phyloP scores from a whole-genome alignment of 2,888 invertebrate genomes.

The Gordius sp. region DNA sequence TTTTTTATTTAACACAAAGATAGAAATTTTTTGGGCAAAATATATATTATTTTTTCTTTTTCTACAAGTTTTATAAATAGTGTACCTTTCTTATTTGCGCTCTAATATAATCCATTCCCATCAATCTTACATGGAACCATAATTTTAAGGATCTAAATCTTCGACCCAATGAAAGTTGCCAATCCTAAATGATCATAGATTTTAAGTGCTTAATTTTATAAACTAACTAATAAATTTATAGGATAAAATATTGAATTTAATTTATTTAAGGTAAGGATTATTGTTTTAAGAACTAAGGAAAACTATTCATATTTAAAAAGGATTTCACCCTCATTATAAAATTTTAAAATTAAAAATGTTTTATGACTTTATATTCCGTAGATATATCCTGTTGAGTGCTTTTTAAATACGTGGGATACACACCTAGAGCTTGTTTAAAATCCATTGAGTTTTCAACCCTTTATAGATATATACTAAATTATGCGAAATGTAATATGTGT shows the following conservation, averaged over 20 bases:
- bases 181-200: constrained; percentile 39
- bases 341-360: neutral
- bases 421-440: neutral
- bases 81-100: constrained; percentile 52
- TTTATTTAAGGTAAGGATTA: too few species aligned
- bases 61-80: neutral
- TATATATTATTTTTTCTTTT: neutral
- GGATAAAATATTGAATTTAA: too few species aligned
- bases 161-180: constrained; percentile 83
- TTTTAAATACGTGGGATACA: neutral
- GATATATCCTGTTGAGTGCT: neutral
- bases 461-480: neutral
- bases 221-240: too few species aligned
- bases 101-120: constrained; percentile 72
- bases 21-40: too few species aligned
- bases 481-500: neutral
- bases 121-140: constrained; percentile 82
- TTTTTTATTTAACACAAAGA: too few species aligned
- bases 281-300: neutral
- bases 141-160: constrained; percentile 77
- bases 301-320: constrained; percentile 15
- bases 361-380: neutral
- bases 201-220: too few species aligned
- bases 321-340: too few species aligned
- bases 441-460: neutral